phyloP scores from a whole-genome alignment of 2,797 vertebrate genomes.

The Schizothorax lantsangensis region DNA sequence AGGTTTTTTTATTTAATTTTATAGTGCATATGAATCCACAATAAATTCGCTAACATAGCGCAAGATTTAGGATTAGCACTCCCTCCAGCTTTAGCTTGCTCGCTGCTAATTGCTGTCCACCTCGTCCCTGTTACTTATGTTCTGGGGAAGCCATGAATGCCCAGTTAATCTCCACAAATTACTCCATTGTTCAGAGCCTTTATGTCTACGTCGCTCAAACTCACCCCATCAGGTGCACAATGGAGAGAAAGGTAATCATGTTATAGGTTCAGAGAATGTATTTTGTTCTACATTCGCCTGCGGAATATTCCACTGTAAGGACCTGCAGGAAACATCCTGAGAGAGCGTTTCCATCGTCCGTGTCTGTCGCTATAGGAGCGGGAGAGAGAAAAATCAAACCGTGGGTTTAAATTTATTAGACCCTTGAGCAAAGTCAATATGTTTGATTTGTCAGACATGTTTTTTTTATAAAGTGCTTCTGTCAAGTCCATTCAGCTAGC shows the following conservation, averaged over 20 bases:
- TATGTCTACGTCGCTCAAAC: slow-evolving; percentile 39
- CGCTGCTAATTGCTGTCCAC: slow-evolving; percentile 41
- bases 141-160: slow-evolving; percentile 30
- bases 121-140: slow-evolving; percentile 12
- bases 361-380: slow-evolving; percentile 12
- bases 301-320: slow-evolving; percentile 11
- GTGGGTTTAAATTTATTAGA: slow-evolving; percentile 52
- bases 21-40: slow-evolving; percentile 12
- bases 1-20: neutral
- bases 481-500: slow-evolving; percentile 45
- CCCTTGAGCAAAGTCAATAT: slow-evolving; percentile 54
- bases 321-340: neutral
- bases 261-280: slow-evolving; percentile 15
- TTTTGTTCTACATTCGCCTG: slow-evolving; percentile 21
- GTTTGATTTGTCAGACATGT: slow-evolving; percentile 49
- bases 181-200: slow-evolving; percentile 46
- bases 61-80: slow-evolving; percentile 36
- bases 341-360: neutral
- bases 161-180: slow-evolving; percentile 48
- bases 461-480: slow-evolving; percentile 54
- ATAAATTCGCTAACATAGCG: neutral
- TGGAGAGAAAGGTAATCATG: slow-evolving; percentile 36
- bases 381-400: slow-evolving; percentile 39
- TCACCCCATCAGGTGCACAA: slow-evolving; percentile 43
- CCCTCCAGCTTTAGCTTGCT: slow-evolving; percentile 14